Percentiles rank a stretch among this genome's conserved stretches.
These are phyloP conservation scores for Nasonia vitripennis DNA, from an alignment of 1,140 invertebrate species.

Conservation along the genomic window DNA sequence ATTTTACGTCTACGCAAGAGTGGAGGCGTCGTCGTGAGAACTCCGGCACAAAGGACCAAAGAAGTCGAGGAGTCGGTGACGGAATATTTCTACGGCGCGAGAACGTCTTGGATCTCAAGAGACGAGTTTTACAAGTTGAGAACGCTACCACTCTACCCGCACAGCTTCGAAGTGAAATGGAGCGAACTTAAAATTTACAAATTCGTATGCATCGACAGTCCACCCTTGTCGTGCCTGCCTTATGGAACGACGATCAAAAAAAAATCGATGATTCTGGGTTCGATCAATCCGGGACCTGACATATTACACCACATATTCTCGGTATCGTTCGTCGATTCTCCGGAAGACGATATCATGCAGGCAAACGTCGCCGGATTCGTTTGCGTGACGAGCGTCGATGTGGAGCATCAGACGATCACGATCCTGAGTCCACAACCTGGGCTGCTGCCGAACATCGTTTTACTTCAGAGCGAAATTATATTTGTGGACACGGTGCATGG, in stretches of 20 bases:
- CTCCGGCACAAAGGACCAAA: conserved; percentile 82
- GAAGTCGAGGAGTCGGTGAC: conserved; percentile 86
- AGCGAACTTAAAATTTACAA: conserved; percentile 93
- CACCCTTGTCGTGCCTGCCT: conserved; percentile 94
- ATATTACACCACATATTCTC: conserved; percentile 92
- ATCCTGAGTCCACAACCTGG: conserved; percentile 94
- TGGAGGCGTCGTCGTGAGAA: conserved; percentile 95
- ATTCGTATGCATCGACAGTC: conserved; percentile 91
- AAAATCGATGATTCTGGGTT: conserved; percentile 92
- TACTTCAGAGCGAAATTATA: conserved; percentile 88
- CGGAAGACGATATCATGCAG: conserved; percentile 86
- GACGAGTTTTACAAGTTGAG: conserved; percentile 62
- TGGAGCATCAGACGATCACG: conserved; percentile 89
- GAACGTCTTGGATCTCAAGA: too few relatives aligned
- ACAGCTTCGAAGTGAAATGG: conserved; percentile 93
- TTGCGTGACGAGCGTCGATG: conserved; percentile 93
- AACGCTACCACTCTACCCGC: conserved; percentile 88
- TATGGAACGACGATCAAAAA: conserved; percentile 96
- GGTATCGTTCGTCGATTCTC: conserved; percentile 87
- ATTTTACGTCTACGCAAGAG: conserved; percentile 96
- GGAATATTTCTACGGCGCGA: conserved; percentile 94
- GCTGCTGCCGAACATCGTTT: conserved; percentile 88
- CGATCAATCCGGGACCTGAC: conserved; percentile 83
- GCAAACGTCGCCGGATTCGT: conserved; percentile 95
- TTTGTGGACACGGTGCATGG: conserved; percentile 74